These are phyloP conservation scores for Cryptophagus acutangulus DNA, from an alignment of 2,888 invertebrate species.

Conservation along the genomic window DNA sequence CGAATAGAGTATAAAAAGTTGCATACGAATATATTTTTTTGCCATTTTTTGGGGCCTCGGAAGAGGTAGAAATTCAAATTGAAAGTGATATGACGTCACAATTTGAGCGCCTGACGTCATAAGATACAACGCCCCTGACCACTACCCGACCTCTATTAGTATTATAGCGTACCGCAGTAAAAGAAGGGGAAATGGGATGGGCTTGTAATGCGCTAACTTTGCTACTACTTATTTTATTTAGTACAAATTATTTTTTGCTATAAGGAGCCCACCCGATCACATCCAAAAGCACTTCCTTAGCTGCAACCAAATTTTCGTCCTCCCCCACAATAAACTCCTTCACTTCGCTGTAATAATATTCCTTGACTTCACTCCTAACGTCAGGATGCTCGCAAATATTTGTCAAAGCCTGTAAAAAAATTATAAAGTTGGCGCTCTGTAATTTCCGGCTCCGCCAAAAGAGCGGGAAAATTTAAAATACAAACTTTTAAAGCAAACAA, in stretches of 20 bases:
- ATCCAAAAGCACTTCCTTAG: slow-evolving; percentile 30
- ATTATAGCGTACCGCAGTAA: too few relatives aligned
- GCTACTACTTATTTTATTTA: neutral
- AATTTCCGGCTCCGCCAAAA: neutral
- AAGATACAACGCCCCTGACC: too few relatives aligned
- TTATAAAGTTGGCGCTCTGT: neutral
- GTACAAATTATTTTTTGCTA: too few relatives aligned
- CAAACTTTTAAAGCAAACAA: neutral
- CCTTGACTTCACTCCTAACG: slow-evolving; percentile 26
- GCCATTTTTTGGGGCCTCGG: too few relatives aligned
- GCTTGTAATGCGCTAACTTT: too few relatives aligned
- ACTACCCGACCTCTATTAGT: too few relatives aligned
- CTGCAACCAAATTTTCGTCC: slow-evolving; percentile 23
- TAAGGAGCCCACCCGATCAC: slow-evolving; percentile 32
- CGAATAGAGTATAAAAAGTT: too few relatives aligned
- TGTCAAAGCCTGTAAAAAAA: slow-evolving; percentile 32
- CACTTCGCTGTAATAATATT: slow-evolving; percentile 28
- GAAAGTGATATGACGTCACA: too few relatives aligned
- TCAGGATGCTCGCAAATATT: slow-evolving; percentile 38
- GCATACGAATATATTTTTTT: too few relatives aligned
- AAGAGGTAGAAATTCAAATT: too few relatives aligned
- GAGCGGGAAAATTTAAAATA: neutral
- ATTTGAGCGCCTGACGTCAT: too few relatives aligned
- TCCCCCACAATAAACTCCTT: slow-evolving; percentile 25
- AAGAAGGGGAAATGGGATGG: too few relatives aligned